Evolutionary conservation across 2,797 vertebrate genomes (phyloP), one percentile per base, ranked within the genome.

Genomic region (Gouania willdenowi): DNA sequence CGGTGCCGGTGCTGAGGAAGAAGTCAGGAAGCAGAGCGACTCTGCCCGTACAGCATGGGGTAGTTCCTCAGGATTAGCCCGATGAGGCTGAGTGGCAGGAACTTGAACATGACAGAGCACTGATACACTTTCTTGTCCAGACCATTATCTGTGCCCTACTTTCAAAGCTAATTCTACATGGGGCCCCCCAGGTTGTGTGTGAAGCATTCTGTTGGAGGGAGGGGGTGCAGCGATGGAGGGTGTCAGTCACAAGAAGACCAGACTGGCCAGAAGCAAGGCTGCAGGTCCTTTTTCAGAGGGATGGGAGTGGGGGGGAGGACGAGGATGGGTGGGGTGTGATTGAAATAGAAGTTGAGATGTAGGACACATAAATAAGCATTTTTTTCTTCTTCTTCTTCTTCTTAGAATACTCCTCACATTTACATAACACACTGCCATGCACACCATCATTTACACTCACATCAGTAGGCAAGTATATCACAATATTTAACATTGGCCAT

Each of bases 261-360:
- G 78, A 81, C 75, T 77, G 75, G 67, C 85, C 78, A 8, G 39
- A 48, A 82, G 82, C 75, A 41, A 62, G 55, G 73, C 77, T 82
- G 71, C 69, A 41, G 75, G 79, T 79, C 51, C 61, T 70, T 50
- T 70, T 75, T 72, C 64, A 57, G 49, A 63, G 68, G 52, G 35
- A 27, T 54, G 21, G 17, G 42, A 26, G 46, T 5, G 8, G 9
- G 8, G 10, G n/a, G 33, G 26, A 14, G 17, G 35, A 6, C 18
- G 42, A 23, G 51, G 5, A 7, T 9, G 8, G 33, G 24, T 29
- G 14, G 3, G 21, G 56, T 48, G 35, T 84, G 81, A 83, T 83
- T 83, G 83, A 87, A 85, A 84, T 80, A 76, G 76, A 80, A 84
- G 78, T 75, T 72, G 81, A 85, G 79, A 82, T 81, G 77, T 81